Base-by-base conservation (phyloP, 1,140 invertebrate species). In the Pemphigus obesinymphae region DNA sequence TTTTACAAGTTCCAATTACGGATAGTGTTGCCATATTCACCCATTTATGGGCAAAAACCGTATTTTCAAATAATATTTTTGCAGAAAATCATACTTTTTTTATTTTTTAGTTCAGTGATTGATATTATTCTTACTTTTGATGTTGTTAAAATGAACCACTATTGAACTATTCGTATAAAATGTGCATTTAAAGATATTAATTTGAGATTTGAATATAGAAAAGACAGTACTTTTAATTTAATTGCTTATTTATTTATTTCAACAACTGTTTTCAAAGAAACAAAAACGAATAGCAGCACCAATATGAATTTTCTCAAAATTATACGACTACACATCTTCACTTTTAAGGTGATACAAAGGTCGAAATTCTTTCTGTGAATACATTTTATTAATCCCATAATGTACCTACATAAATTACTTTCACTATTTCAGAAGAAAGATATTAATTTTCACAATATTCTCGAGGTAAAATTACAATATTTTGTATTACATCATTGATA, bases 281-380 rank as follows among this genome's bases (percentile, higher is more conserved):
- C n/a, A 82, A 45, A 43, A 55, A n/a, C 48, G 40, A 13, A 73
- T 37, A 20, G 66, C 66, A 34, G 50, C 43, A 29, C 31, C 81
- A 48, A 82, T 66, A 37, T 72, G 45, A 48, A 82, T 82, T 55
- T 82, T 82, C 7, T 82, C 66, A 48, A 82, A 72, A 73, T 72
- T 26, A 5, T 29, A 15, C 15, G 29, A 26, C 26, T 13, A 31
- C 1, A 31, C 31, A 31, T 61, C 58, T 61, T 61, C 58, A 15
- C 29, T 26, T 13, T 53, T 70, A 11, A 82, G 11, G 11, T 82
- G 81, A 50, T 70, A 29, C 7, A 72, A 48, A 29, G 37, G n/a
- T 31, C 66, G 37, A 2, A 50, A 11, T 13, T 20, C 29, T 31
- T 68, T 50, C 0, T 82, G 3, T 50, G n/a, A n/a, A 48, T 72